Evolutionary conservation across 1,140 invertebrate species (phyloP), one percentile per base, ranked within the genome.

Genomic region (Teleogryllus occipitalis): DNA sequence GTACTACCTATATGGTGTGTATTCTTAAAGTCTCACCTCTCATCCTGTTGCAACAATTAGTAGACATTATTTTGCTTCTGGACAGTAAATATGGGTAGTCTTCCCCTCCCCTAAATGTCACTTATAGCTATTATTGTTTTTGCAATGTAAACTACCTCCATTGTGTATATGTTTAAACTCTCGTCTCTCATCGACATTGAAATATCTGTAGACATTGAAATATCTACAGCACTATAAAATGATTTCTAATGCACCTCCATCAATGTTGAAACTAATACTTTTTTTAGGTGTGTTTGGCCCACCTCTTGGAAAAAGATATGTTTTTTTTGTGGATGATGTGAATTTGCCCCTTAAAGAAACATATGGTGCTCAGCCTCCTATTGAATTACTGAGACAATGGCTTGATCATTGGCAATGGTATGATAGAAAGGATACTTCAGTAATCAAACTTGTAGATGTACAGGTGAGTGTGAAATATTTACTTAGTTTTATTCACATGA

Each of bases 251-350:
- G 27, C 27, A 39, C 27, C 5, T 39, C 5, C 27, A 39, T 39
- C 27, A 39, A 74, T 21, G 18, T 74, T 3, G 47, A 74, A 7
- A 76, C 79, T 39, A 27, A 72, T 76, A 7, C 74, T 76, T 74
- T n/a, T 81, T 76, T 7, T 81, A 86, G 87, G 96, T 7, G 93
- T 97, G n/a, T 98, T 90, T 86, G 97, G 97, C 0, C 96, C 97
- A 8, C 95, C 96, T 0, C 90, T 97, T 21, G 96, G 96, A 4
- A 97, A 96, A 85, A 92, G 92, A 82, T 93, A 93, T 87, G 92
- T 98, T 15, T 90, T 98, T 46, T 98, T 98, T 85, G 94, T 98
- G 7, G 97, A 98, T 85, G 97, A 98, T 85, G 90, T 98, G 7
- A 97, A 96, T 82, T 96, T 98, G 94, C 96, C 96, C 0, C 86